These are phyloP conservation scores for Microplitis manilae DNA, from an alignment of 2,888 invertebrate species.

Conservation along the genomic window DNA sequence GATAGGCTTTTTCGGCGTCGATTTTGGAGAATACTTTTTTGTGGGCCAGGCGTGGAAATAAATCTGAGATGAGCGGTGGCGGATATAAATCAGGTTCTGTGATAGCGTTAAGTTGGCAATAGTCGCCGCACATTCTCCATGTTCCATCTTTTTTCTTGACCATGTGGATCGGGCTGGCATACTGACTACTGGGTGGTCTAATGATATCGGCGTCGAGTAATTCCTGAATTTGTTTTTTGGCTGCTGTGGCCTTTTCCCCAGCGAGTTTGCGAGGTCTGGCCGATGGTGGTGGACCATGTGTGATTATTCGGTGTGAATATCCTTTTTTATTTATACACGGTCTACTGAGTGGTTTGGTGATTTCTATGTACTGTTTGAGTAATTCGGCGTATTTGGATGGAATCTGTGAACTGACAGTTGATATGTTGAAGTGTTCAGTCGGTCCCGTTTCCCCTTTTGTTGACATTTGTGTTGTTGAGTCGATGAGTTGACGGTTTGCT, in stretches of 20 bases:
- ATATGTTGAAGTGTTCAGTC: constrained; percentile 9
- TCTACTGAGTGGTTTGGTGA: constrained; percentile 18
- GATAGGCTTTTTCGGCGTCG: constrained; percentile 28
- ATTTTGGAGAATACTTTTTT: too few relatives aligned
- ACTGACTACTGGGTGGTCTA: constrained; percentile 37
- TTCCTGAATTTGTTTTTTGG: constrained; percentile 70
- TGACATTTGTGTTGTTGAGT: not conserved
- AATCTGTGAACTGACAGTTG: constrained; percentile 19
- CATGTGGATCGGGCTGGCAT: constrained; percentile 43
- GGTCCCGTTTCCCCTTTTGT: not conserved
- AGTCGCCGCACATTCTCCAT: constrained; percentile 37
- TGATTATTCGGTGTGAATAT: constrained; percentile 38
- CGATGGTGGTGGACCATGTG: constrained; percentile 31
- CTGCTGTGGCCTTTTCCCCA: constrained; percentile 81
- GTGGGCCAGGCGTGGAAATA: too few relatives aligned
- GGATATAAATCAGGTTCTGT: constrained; percentile 9
- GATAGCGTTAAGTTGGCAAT: constrained; percentile 31
- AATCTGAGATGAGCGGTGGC: too few relatives aligned
- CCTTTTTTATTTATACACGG: constrained; percentile 10
- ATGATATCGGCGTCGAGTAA: constrained; percentile 31
- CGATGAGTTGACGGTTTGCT: constrained; percentile 14
- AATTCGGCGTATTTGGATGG: not conserved
- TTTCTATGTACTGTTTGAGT: constrained; percentile 20
- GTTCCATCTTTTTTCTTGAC: constrained; percentile 30
- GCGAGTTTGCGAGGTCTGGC: constrained; percentile 77